Conservation (phyloP, 2,888 invertebrate species). For the Agrochola lota region DNA sequence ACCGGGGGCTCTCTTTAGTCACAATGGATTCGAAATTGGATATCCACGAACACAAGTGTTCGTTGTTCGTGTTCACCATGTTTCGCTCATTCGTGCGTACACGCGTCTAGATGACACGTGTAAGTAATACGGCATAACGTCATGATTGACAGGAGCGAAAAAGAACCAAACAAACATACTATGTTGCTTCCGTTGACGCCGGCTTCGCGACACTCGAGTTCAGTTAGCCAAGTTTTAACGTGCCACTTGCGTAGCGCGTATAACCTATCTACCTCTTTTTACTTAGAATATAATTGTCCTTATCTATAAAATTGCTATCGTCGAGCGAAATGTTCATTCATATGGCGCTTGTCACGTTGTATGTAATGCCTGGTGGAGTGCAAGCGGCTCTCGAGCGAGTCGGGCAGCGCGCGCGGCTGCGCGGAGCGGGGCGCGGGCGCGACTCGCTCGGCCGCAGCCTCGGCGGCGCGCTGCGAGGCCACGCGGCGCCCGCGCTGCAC, state of each 20-base stretch:
- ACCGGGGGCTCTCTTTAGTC: no score
- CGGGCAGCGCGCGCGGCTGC: conserved; percentile 89
- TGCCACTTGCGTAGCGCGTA: neutral
- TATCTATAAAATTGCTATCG: conserved; percentile 80
- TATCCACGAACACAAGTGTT: no score
- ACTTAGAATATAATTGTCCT: conserved; percentile 2
- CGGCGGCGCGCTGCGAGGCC: conserved; percentile 91
- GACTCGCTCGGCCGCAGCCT: conserved; percentile 73
- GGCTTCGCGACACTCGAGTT: no score
- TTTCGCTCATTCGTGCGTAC: no score
- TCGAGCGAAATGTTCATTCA: conserved; percentile 96
- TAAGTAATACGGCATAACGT: no score
- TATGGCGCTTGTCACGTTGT: conserved; percentile 94
- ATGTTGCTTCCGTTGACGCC: neutral
- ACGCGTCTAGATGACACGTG: neutral
- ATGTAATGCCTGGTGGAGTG: conserved; percentile 97
- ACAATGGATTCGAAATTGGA: no score
- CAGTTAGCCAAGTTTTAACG: neutral
- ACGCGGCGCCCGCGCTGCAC: conserved; percentile 92
- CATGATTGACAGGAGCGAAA: neutral
- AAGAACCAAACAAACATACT: neutral
- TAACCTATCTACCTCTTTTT: neutral
- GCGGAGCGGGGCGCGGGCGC: conserved; percentile 90
- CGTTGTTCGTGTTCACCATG: no score
- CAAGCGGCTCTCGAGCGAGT: conserved; percentile 95